Percentiles rank a stretch among this genome's conserved stretches.
Evolutionary conservation across 2,797 vertebrate species (phyloP).

Genomic region (Tapirus indicus): DNA sequence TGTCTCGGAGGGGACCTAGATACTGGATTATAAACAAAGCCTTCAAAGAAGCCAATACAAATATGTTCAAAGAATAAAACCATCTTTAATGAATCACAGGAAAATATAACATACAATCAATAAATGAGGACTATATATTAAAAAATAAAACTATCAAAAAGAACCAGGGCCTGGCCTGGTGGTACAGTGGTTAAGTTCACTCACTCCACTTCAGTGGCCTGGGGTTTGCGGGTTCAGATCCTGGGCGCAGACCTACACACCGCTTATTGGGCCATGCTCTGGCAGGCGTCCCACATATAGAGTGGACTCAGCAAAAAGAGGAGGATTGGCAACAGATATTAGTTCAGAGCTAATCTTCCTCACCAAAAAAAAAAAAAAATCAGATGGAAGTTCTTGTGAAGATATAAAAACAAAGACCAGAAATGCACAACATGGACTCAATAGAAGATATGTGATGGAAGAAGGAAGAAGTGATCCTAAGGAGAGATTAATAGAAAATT

Average conservation of each 20-base stretch:
- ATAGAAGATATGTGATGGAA: not conserved
- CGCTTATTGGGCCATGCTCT: too few species aligned
- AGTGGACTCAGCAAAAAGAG: too few species aligned
- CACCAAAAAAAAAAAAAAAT: not conserved
- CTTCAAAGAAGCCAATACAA: not conserved
- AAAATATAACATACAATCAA: not conserved
- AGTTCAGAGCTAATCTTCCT: too few species aligned
- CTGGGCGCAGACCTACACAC: too few species aligned
- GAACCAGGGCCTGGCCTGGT: not conserved
- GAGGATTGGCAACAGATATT: too few species aligned
- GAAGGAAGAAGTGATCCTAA: not conserved
- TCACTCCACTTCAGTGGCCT: too few species aligned
- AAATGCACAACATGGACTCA: not conserved
- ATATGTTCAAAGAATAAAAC: conserved; percentile 11
- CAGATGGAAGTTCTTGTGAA: not conserved
- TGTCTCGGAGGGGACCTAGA: not conserved
- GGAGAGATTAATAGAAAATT: not conserved
- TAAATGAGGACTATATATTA: not conserved
- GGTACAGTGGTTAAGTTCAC: too few species aligned
- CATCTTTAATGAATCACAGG: not conserved
- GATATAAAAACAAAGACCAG: not conserved
- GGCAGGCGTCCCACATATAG: too few species aligned
- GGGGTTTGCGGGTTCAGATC: too few species aligned
- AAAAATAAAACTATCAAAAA: not conserved
- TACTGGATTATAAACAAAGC: not conserved